Evolutionary conservation across 2,797 vertebrate species (phyloP).

Genomic region (Gambelia wislizenii): DNA sequence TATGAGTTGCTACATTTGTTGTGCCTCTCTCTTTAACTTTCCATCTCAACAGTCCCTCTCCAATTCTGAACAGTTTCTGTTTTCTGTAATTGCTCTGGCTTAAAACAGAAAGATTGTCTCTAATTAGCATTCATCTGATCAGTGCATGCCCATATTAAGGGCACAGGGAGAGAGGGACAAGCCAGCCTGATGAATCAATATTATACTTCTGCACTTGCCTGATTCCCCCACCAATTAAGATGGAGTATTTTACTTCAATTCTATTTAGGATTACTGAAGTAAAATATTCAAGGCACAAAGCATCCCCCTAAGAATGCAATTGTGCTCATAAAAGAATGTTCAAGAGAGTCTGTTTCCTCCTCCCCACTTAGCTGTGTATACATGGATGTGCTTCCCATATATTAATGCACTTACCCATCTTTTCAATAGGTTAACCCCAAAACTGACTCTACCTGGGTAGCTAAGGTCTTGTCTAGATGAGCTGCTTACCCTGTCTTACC

Average conservation of each 20-base stretch:
- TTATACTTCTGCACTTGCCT: not conserved
- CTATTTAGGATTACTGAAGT: not conserved
- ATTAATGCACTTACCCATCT: not conserved
- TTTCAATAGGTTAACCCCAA: not conserved
- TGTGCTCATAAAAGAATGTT: not conserved
- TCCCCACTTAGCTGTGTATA: not conserved
- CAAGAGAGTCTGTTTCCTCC: not conserved
- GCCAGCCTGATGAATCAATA: not conserved
- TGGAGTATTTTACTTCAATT: not conserved
- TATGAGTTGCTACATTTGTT: not conserved
- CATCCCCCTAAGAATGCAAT: not conserved
- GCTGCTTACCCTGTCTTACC: too few species aligned
- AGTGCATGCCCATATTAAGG: not conserved
- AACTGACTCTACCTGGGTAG: not conserved
- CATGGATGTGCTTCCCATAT: not conserved
- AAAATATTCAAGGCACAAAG: not conserved
- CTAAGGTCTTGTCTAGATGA: too few species aligned
- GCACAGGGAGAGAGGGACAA: not conserved
- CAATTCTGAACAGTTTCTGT: not conserved
- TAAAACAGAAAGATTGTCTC: not conserved
- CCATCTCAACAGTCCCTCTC: not conserved
- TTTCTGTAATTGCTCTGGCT: not conserved
- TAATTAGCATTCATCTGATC: not conserved
- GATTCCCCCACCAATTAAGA: not conserved
- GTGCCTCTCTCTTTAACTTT: not conserved